Conservation (phyloP, 2,113 vertebrate species). For the Oncorhynchus tshawytscha region DNA sequence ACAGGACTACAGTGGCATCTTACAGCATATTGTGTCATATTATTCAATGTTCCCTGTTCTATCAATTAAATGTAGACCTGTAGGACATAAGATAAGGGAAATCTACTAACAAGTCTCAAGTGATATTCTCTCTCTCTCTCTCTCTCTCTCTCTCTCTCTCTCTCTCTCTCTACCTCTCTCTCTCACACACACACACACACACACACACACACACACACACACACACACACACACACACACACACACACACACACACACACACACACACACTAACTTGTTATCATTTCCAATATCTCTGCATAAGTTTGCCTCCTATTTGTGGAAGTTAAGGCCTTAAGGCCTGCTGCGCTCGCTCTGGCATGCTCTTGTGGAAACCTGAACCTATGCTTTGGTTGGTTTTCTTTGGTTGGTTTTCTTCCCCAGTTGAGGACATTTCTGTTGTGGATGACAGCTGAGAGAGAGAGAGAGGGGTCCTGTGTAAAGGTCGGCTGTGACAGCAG, state of each 20-base stretch:
- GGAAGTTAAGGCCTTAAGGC: not conserved
- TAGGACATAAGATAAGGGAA: not conserved
- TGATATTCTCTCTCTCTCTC: not conserved
- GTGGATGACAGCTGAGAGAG: not conserved
- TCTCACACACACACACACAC: too few species aligned
- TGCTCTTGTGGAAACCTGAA: too few species aligned
- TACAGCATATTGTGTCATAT: not conserved
- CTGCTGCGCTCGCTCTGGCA: not conserved
- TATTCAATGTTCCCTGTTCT: not conserved
- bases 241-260: not conserved
- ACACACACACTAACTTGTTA: not conserved
- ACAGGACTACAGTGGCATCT: not conserved
- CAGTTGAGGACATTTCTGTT: not conserved
- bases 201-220: too few species aligned
- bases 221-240: too few species aligned
- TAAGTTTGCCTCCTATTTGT: not conserved
- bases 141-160: too few species aligned
- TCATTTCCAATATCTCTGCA: conserved; percentile 13
- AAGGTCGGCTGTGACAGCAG: not conserved
- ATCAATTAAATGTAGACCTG: not conserved
- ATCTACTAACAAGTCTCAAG: not conserved
- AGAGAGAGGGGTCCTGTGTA: not conserved
- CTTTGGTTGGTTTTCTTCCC: not conserved
- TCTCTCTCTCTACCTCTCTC: too few species aligned
- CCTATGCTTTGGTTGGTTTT: not conserved